Conservation (phyloP, 2,113 vertebrate species). For the Gnathonemus echidnorhynchus region DNA sequence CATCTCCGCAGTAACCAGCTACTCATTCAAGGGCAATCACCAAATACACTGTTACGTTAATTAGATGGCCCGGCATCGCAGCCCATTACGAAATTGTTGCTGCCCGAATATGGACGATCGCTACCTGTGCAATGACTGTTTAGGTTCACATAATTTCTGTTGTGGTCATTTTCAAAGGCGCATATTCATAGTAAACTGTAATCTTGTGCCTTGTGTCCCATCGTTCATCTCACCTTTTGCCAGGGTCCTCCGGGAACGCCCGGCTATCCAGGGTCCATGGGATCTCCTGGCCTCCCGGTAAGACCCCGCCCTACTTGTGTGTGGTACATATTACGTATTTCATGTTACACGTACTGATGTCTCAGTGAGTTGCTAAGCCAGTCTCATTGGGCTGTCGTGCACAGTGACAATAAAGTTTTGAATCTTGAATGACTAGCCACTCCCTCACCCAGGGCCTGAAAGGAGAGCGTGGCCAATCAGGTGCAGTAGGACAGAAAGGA, state of each 20-base stretch:
- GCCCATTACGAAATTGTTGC: background rate
- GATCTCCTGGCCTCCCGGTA: constrained; percentile 81
- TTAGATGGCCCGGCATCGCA: background rate
- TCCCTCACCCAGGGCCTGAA: constrained; percentile 72
- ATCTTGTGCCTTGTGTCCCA: background rate
- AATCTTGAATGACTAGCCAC: background rate
- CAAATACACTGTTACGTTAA: background rate
- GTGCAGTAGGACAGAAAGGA: constrained; percentile 75
- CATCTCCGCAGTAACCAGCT: background rate
- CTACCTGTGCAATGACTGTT: background rate
- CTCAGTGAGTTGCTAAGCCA: background rate
- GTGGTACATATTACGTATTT: background rate
- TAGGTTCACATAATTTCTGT: background rate
- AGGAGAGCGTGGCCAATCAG: constrained; percentile 76
- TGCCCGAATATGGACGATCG: background rate
- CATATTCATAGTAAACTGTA: background rate
- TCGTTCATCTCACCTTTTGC: background rate
- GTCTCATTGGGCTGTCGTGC: background rate
- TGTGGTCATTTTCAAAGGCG: background rate
- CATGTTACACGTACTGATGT: background rate
- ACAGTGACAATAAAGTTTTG: background rate
- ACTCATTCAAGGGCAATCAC: constrained; percentile 1
- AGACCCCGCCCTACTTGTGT: constrained; percentile 41
- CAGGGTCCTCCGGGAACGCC: constrained; percentile 80
- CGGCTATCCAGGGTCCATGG: constrained; percentile 80